Conservation (phyloP, 1,140 invertebrate species). For the Drosophila albomicans region DNA sequence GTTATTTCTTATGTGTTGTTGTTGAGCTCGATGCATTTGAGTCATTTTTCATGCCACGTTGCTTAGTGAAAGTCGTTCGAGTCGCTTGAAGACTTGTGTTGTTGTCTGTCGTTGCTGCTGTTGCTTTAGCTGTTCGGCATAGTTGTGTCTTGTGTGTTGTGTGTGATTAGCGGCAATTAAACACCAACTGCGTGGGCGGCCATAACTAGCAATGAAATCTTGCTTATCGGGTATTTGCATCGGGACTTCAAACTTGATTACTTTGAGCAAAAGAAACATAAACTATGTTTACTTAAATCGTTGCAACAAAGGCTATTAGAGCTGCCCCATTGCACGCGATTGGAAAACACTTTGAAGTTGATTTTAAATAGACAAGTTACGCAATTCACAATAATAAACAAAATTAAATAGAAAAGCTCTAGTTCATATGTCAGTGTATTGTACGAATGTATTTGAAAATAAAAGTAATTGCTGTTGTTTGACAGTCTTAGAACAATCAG, state of each 20-base stretch:
- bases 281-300: not conserved
- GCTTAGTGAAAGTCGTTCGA: slow-evolving; percentile 47
- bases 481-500: too few relatives aligned
- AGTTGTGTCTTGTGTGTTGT: slow-evolving; percentile 27
- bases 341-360: too few relatives aligned
- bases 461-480: too few relatives aligned
- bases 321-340: not conserved
- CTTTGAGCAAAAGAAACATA: slow-evolving; percentile 1
- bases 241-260: slow-evolving; percentile 4
- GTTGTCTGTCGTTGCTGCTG: slow-evolving; percentile 19
- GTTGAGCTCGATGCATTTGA: slow-evolving; percentile 36
- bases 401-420: too few relatives aligned
- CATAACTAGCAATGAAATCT: slow-evolving; percentile 28
- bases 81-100: slow-evolving; percentile 23
- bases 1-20: not conserved
- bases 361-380: too few relatives aligned
- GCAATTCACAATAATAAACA: too few relatives aligned
- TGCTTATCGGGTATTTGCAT: slow-evolving; percentile 15
- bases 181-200: slow-evolving; percentile 47
- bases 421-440: too few relatives aligned
- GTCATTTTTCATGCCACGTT: slow-evolving; percentile 56
- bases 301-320: not conserved
- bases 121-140: slow-evolving; percentile 7
- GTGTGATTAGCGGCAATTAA: slow-evolving; percentile 69
- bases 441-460: too few relatives aligned